These are phyloP conservation scores for Rhinogobius similis DNA, from an alignment of 2,113 vertebrate species.

Conservation along the genomic window DNA sequence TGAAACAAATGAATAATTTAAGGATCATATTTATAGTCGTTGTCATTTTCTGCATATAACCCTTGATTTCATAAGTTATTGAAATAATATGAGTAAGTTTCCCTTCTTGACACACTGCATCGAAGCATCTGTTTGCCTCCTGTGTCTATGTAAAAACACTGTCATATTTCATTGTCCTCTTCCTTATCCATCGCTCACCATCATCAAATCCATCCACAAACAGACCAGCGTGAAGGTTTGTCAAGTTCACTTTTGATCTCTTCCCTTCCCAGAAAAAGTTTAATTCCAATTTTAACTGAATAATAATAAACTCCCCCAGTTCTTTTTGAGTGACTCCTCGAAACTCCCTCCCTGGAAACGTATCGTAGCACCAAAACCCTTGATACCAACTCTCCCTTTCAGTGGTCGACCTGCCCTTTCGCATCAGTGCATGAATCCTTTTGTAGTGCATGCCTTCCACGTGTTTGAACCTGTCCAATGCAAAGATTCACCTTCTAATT, in stretches of 20 bases:
- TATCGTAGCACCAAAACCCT: conserved; percentile 2
- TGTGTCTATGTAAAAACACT: conserved; percentile 72
- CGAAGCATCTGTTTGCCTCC: conserved; percentile 23
- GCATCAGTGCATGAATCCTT: conserved; percentile 64
- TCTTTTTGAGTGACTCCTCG: conserved; percentile 6
- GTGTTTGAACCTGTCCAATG: conserved; percentile 33
- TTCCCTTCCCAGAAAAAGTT: conserved; percentile 17
- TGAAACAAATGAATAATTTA: too few species aligned
- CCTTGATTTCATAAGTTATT: neutral
- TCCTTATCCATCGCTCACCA: conserved; percentile 86
- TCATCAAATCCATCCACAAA: conserved; percentile 90
- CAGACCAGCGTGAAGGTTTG: conserved; percentile 98
- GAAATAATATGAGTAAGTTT: conserved; percentile 8
- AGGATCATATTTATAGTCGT: neutral
- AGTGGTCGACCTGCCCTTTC: conserved; percentile 19
- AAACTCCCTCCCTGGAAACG: conserved; percentile 30
- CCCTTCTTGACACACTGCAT: conserved; percentile 25
- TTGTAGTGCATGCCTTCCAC: conserved; percentile 48
- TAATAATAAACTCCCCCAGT: conserved; percentile 9
- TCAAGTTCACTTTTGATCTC: conserved; percentile 90
- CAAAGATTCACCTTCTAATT: conserved; percentile 31
- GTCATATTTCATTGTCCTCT: conserved; percentile 91
- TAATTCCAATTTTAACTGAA: conserved; percentile 22
- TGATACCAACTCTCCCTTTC: neutral
- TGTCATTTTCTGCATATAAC: neutral